A percentile compares a stretch with the other conserved stretches of the same genome.
phyloP scores from a whole-genome alignment of 2,888 invertebrate species.

The Caradrina kadenii region DNA sequence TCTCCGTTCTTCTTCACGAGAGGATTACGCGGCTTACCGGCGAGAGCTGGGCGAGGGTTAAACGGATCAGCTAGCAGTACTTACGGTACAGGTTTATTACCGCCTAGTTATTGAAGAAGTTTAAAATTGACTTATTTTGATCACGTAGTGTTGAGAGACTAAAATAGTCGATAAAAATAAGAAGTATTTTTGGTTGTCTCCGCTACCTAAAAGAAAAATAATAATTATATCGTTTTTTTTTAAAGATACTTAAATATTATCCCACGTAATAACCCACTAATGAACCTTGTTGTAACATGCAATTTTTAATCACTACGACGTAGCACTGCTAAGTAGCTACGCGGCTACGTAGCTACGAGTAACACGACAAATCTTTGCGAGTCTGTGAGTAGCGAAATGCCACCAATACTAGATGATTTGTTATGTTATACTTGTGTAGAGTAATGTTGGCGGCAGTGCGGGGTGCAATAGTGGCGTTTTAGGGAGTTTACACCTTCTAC shows the following conservation, averaged over 20 bases:
- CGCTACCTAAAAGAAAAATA: too few species aligned
- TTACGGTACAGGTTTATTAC: conserved; percentile 18
- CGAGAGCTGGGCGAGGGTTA: conserved; percentile 17
- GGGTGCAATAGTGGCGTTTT: background rate
- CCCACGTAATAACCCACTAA: too few species aligned
- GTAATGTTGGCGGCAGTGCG: conserved; percentile 9
- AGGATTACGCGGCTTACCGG: conserved; percentile 46
- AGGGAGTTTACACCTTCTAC: background rate
- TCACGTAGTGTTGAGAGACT: background rate
- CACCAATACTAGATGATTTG: conserved; percentile 40
- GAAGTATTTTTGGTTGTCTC: background rate
- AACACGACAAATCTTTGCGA: conserved; percentile 24
- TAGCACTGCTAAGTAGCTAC: conserved; percentile 46
- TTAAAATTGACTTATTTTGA: conserved; percentile 3
- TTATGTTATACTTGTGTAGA: conserved; percentile 39
- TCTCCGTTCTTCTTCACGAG: conserved; percentile 2
- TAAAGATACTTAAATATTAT: too few species aligned
- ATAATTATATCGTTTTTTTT: too few species aligned
- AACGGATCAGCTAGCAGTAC: conserved; percentile 12
- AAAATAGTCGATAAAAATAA: background rate
- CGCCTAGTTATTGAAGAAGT: conserved; percentile 5
- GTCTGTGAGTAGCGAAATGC: conserved; percentile 23
- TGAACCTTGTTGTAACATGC: conserved; percentile 5
- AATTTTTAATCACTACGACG: conserved; percentile 42
- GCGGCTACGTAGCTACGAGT: conserved; percentile 32